Percentiles rank a stretch among this genome's conserved stretches.
Conservation (phyloP, 2,113 vertebrate genomes). For the Plotosus lineatus region DNA sequence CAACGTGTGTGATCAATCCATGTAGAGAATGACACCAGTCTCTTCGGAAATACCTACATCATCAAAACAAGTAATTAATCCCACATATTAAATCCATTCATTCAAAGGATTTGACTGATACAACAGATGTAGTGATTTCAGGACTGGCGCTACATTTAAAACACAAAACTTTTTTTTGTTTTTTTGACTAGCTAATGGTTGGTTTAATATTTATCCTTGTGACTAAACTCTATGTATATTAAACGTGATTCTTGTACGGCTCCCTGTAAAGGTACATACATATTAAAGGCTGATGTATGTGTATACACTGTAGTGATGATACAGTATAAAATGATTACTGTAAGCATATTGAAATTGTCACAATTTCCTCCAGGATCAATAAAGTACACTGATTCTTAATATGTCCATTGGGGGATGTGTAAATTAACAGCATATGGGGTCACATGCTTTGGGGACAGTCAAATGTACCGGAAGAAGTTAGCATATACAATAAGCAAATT, state of each 20-base stretch:
- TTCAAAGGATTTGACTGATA: background rate
- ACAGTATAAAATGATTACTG: too few relatives aligned
- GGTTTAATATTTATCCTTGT: background rate
- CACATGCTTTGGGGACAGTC: too few relatives aligned
- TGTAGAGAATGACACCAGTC: slow-evolving; percentile 89
- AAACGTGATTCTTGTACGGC: background rate
- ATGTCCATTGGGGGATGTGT: too few relatives aligned
- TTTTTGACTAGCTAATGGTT: background rate
- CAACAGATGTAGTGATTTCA: background rate
- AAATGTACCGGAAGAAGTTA: too few relatives aligned
- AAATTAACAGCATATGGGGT: too few relatives aligned
- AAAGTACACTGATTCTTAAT: too few relatives aligned
- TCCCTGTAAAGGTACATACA: background rate
- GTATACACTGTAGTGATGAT: too few relatives aligned
- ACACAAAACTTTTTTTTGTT: background rate
- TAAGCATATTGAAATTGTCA: too few relatives aligned
- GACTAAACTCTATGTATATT: background rate
- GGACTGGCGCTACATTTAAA: background rate
- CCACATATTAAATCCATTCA: slow-evolving; percentile 8
- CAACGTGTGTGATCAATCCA: slow-evolving; percentile 97
- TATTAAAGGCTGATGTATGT: background rate
- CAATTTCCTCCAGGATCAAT: too few relatives aligned
- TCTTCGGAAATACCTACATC: slow-evolving; percentile 85
- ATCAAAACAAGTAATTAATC: background rate
- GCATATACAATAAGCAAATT: too few relatives aligned